These are phyloP conservation scores for Taxidea taxus DNA, from an alignment of 2,113 vertebrate species.

Conservation along the genomic window DNA sequence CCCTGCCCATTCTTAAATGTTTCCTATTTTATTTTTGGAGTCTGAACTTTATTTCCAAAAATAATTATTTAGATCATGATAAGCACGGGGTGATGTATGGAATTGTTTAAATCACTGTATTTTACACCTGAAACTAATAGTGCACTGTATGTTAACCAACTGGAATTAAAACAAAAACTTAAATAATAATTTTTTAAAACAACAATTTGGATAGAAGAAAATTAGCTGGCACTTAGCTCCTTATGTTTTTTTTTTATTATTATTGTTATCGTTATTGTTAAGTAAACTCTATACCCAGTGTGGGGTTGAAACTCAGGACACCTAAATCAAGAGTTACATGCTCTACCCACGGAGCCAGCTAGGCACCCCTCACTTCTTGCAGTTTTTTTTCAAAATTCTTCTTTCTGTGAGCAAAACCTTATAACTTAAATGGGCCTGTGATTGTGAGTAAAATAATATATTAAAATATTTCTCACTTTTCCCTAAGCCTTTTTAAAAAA, in stretches of 20 bases:
- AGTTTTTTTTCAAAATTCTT: constrained; percentile 12
- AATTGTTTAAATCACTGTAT: neutral
- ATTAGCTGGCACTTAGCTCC: neutral
- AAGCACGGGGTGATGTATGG: neutral
- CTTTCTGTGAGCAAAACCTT: neutral
- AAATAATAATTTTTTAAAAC: neutral
- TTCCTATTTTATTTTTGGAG: neutral
- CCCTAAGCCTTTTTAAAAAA: neutral
- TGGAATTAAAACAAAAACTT: neutral
- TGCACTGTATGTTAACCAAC: neutral
- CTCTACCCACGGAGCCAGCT: neutral
- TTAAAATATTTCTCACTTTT: neutral
- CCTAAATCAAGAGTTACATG: neutral
- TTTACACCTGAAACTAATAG: neutral
- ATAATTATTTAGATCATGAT: neutral
- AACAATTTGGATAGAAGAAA: constrained; percentile 17
- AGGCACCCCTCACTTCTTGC: neutral
- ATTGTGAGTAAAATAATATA: neutral
- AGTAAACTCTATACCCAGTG: neutral
- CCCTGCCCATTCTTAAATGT: neutral
- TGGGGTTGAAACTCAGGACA: neutral
- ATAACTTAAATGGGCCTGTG: neutral
- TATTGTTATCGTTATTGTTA: neutral
- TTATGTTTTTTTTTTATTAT: neutral
- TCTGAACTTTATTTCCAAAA: constrained; percentile 46